Evolutionary conservation across 2,797 vertebrate genomes (phyloP), one percentile per base, ranked within the genome.

Genomic region (Synaphobranchus kaupii): DNA sequence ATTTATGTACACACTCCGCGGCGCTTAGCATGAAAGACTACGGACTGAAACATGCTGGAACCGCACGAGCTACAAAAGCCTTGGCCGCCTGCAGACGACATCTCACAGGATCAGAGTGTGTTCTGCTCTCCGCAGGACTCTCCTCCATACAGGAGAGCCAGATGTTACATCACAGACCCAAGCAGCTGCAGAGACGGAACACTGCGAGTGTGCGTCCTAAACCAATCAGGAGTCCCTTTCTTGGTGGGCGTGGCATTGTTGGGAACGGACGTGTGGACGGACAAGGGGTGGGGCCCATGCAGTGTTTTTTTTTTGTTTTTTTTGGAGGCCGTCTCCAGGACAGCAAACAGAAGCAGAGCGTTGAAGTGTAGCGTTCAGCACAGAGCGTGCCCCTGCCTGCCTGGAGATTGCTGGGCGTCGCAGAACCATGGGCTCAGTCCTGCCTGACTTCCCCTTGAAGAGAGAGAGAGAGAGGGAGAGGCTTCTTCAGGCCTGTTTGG

Each of bases 401-500:
- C 82, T 34, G 25, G 7, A 48, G 47, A 81, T 56, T 28, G n/a
- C 82, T 84, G 82, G 78, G 78, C 47, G 28, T 34, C 28, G 82
- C 54, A 60, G 52, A 84, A 84, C 52, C 50, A 15, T 28, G 81
- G 82, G n/a, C 52, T 31, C 82, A 56, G 54, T 54, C 52, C 54
- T 84, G 82, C 82, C 82, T 12, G 50, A 54, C 25, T 60, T 28
- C 54, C 82, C 47, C 52, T 58, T 84, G 13, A n/a, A 84, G 44
- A 83, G 48, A 83, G 82, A 78, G 73, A 78, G 71, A 80, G 22
- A 48, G 60, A 71, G 15, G 34, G 73, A 76, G 73, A 76, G 34
- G 39, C 71, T 71, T 0, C 9, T 89, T 94, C 93, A 91, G 88
- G 92, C 91, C 0, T 91, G 89, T 78, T 91, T 86, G 4, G 86